These are phyloP conservation scores for Anagrus nilaparvatae DNA, from an alignment of 1,140 invertebrate genomes.

Conservation along the genomic window DNA sequence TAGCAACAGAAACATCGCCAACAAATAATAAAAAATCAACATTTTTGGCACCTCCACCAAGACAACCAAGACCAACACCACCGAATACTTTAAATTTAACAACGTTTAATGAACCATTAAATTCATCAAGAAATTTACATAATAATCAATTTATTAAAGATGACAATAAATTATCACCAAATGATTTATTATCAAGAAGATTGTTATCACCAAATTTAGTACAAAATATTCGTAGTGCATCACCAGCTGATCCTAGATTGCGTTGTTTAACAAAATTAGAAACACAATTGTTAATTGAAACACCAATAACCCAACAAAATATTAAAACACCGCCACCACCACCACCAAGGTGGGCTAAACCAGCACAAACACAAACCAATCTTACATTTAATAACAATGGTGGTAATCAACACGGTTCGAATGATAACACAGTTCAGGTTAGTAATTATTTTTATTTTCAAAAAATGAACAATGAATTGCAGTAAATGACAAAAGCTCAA, in stretches of 20 bases:
- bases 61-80: constrained; percentile 65
- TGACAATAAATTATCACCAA: constrained; percentile 31
- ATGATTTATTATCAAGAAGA: constrained; percentile 34
- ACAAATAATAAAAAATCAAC: constrained; percentile 32
- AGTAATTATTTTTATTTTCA: background rate
- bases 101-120: constrained; percentile 38
- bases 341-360: constrained; percentile 48
- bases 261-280: too few relatives aligned
- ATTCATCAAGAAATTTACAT: constrained; percentile 23
- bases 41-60: constrained; percentile 31
- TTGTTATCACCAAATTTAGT: constrained; percentile 39
- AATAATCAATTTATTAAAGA: too few relatives aligned
- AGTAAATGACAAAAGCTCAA: too few relatives aligned
- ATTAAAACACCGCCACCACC: constrained; percentile 54
- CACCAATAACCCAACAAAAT: too few relatives aligned
- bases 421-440: too few relatives aligned
- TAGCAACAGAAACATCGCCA: constrained; percentile 31
- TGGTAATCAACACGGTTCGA: too few relatives aligned
- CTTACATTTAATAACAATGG: too few relatives aligned
- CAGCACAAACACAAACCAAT: constrained; percentile 27
- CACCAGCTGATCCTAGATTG: too few relatives aligned
- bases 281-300: too few relatives aligned
- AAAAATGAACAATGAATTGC: background rate
- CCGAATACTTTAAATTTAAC: constrained; percentile 70
- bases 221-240: constrained; percentile 35